Evolutionary conservation across 2,888 invertebrate species (phyloP).

Genomic region (Thyatira batis): DNA sequence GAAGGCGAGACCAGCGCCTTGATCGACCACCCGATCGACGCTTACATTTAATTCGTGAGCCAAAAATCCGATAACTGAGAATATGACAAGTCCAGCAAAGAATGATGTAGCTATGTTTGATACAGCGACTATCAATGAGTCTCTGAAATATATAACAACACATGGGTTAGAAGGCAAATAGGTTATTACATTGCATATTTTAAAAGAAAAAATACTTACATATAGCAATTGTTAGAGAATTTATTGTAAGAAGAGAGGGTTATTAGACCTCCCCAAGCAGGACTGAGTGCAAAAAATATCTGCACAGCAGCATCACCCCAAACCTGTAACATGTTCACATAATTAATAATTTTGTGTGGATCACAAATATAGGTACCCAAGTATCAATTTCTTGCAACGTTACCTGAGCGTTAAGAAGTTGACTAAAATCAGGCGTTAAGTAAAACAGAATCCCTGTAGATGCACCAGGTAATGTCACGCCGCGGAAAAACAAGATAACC

Average conservation of each 20-base stretch:
- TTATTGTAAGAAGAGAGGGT: slow-evolving; percentile 93
- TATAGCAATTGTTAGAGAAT: slow-evolving; percentile 91
- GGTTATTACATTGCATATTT: background rate
- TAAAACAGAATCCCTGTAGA: slow-evolving; percentile 90
- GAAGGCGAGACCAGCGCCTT: slow-evolving; percentile 90
- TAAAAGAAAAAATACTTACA: slow-evolving; percentile 67
- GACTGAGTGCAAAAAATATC: slow-evolving; percentile 93
- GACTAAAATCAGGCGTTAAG: slow-evolving; percentile 89
- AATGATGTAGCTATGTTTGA: slow-evolving; percentile 91
- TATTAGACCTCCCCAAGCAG: slow-evolving; percentile 93
- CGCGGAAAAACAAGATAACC: slow-evolving; percentile 89
- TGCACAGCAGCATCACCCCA: slow-evolving; percentile 94
- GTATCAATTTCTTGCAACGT: background rate
- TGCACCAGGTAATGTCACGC: slow-evolving; percentile 90
- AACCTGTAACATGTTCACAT: slow-evolving; percentile 72
- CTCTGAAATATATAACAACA: slow-evolving; percentile 70
- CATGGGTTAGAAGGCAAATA: slow-evolving; percentile 1
- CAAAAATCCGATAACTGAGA: slow-evolving; percentile 91
- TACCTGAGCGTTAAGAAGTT: slow-evolving; percentile 87
- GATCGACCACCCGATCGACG: slow-evolving; percentile 87
- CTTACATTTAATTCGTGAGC: slow-evolving; percentile 87
- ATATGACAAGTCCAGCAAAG: slow-evolving; percentile 91
- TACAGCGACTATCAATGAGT: slow-evolving; percentile 88
- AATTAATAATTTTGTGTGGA: background rate
- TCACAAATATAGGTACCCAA: background rate